Evolutionary conservation across 2,797 vertebrate genomes (phyloP).

Genomic region (Apogon talboti): DNA sequence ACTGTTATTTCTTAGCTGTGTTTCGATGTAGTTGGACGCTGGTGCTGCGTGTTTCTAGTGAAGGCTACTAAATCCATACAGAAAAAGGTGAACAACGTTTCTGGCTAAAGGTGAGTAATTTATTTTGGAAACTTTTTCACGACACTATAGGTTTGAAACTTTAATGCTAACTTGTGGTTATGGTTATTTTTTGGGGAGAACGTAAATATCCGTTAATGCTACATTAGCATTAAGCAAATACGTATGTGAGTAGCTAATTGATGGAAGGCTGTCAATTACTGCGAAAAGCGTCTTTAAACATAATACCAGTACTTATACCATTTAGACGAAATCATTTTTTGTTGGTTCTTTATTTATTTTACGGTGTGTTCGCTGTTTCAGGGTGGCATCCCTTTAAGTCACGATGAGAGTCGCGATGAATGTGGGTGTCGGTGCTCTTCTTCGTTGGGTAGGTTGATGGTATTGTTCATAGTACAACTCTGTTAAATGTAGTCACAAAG

Average conservation of each 20-base stretch:
- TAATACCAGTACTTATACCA: too few species aligned
- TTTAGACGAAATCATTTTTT: too few species aligned
- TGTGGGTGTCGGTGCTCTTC: constrained; percentile 68
- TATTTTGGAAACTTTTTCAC: neutral
- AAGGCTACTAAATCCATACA: neutral
- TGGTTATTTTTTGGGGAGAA: too few species aligned
- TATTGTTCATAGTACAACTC: neutral
- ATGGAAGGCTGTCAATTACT: too few species aligned
- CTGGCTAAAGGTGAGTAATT: constrained; percentile 32
- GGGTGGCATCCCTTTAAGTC: constrained; percentile 45
- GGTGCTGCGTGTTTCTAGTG: accelerated
- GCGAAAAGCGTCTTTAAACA: too few species aligned
- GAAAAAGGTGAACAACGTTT: neutral
- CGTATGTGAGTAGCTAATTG: too few species aligned
- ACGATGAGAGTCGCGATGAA: constrained; percentile 56
- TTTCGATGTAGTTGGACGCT: neutral
- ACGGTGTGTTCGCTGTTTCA: neutral
- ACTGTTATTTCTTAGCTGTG: constrained; percentile 14
- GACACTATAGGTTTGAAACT: neutral
- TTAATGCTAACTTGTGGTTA: neutral
- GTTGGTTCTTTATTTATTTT: neutral
- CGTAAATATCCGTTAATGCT: too few species aligned
- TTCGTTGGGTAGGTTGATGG: constrained; percentile 66
- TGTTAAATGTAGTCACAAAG: too few species aligned
- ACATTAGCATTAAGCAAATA: too few species aligned